phyloP scores from a whole-genome alignment of 2,797 vertebrate genomes.

The Sciurus vulgaris region DNA sequence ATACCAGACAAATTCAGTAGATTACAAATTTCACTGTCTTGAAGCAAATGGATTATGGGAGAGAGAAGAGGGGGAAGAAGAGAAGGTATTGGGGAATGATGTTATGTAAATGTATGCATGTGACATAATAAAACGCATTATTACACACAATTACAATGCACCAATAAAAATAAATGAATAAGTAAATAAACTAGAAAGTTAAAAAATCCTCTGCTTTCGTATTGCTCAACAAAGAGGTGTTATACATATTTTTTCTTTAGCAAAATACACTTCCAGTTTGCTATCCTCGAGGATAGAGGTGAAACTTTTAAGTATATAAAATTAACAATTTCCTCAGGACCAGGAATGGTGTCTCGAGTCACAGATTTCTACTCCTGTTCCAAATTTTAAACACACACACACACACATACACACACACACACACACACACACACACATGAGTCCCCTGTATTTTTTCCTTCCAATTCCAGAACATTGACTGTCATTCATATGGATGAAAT shows the following conservation, averaged over 20 bases:
- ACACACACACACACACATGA: too few species aligned
- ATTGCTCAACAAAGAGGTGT: background rate
- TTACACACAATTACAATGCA: too few species aligned
- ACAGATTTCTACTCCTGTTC: background rate
- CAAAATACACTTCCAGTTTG: background rate
- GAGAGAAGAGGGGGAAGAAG: too few species aligned
- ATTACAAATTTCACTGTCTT: too few species aligned
- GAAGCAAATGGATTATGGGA: too few species aligned
- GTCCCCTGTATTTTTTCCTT: background rate
- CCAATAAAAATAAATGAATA: too few species aligned
- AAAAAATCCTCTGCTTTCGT: background rate
- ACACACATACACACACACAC: too few species aligned
- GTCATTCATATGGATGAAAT: too few species aligned
- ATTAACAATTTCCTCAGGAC: background rate
- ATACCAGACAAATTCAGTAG: background rate
- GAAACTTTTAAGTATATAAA: background rate
- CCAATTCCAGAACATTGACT: background rate
- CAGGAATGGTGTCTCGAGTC: background rate
- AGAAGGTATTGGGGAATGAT: too few species aligned
- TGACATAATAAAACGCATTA: too few species aligned
- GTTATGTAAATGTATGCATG: too few species aligned
- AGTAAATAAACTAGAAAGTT: too few species aligned
- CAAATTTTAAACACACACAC: background rate
- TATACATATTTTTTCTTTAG: background rate
- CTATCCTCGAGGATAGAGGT: background rate